Base-by-base conservation (phyloP, 1,140 invertebrate genomes). In the Odontomachus brunneus region DNA sequence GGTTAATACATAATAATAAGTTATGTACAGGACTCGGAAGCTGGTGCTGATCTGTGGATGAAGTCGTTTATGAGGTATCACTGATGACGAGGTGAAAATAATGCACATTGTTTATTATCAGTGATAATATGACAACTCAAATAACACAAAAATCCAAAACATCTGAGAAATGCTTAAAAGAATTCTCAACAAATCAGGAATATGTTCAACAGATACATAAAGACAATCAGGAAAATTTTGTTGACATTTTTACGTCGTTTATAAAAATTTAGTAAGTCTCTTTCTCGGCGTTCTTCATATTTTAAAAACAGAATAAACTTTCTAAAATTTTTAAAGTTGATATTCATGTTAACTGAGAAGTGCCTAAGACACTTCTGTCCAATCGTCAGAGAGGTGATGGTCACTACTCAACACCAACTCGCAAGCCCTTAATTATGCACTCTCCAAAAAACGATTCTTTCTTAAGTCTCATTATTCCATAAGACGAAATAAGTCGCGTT, bases 21-120 rank as follows among this genome's bases (percentile, higher is more conserved):
- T 73, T 73, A 22, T 73, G 19, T 72, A 57, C 38, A 55, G 29
- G 11, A 24, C 19, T 72, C 22, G 22, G 22, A 72, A 57, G 51
- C 69, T 72, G 7, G 17, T 71, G 44, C 19, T 44, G 7, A 44
- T 44, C 9, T 11, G 38, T 44, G 38, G 38, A 11, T 44, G 38
- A 11, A 44, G 38, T 7, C 38, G 38, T 11, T 44, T 11, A 44
- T 44, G 38, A 44, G 38, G 38, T 11, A 44, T 11, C 38, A 44
- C 38, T 44, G 9, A 33, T 33, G 29, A 44, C 38, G 38, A 44
- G 38, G 38, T 11, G 9, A 44, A 7, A 44, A 7, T 44, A 44
- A 11, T 44, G 9, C 38, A 11, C 38, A 7, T 7, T 9, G 38
- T 44, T 44, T 44, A 11, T 44, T 44, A 44, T 44, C 38, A 44